A percentile compares a stretch with the other conserved stretches of the same genome.
Evolutionary conservation across 2,113 vertebrate genomes (phyloP).

Genomic region (Tragelaphus buxtoni): DNA sequence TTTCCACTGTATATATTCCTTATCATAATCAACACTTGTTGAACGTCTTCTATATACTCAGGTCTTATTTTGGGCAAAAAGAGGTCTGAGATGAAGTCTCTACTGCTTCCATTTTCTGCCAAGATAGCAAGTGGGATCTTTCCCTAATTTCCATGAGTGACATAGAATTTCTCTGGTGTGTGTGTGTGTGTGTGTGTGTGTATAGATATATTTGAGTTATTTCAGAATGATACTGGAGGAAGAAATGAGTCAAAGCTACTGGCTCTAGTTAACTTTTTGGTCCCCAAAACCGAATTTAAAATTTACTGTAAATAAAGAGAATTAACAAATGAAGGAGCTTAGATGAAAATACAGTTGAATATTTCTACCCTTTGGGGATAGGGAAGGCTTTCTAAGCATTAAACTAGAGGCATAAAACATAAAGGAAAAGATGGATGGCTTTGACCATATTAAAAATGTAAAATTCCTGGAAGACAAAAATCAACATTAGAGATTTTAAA

Average conservation of each 20-base stretch:
- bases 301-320: not conserved
- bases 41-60: not conserved
- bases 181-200: fast-evolving
- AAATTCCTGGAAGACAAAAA: constrained; percentile 26
- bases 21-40: not conserved
- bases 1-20: not conserved
- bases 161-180: not conserved
- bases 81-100: not conserved
- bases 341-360: not conserved
- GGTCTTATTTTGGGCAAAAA: not conserved
- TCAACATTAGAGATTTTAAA: not conserved
- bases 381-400: not conserved
- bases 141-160: not conserved
- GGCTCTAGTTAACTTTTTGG: not conserved
- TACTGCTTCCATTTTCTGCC: not conserved
- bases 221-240: not conserved
- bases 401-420: not conserved
- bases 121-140: not conserved
- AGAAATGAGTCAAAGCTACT: not conserved
- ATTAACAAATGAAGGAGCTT: not conserved
- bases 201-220: not conserved
- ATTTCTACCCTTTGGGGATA: not conserved
- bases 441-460: constrained; percentile 13
- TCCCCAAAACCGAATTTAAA: not conserved
- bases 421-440: not conserved